phyloP scores from a whole-genome alignment of 1,140 invertebrate genomes.

The Drusus annulatus region DNA sequence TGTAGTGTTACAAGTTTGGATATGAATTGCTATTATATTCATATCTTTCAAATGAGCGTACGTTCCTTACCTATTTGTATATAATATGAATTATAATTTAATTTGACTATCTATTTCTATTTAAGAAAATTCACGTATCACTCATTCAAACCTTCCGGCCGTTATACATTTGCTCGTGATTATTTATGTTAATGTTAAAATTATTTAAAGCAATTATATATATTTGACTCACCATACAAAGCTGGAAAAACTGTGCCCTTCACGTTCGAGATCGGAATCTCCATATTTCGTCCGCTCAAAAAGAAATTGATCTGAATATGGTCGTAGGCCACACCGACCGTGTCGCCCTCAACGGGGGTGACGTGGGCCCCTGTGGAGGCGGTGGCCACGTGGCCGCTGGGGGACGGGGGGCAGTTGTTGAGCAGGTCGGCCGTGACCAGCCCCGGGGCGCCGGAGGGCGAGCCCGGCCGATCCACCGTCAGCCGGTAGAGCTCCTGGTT shows the following conservation, averaged over 20 bases:
- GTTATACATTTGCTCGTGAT: too few species aligned
- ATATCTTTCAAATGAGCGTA: too few species aligned
- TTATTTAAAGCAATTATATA: too few species aligned
- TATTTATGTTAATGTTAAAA: too few species aligned
- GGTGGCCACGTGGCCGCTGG: slow-evolving; percentile 61
- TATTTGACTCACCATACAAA: slow-evolving; percentile 92
- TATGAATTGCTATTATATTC: too few species aligned
- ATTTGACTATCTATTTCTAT: too few species aligned
- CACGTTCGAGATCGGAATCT: slow-evolving; percentile 89
- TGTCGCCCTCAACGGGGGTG: slow-evolving; percentile 92
- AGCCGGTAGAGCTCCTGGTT: slow-evolving; percentile 85
- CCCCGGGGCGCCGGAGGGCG: slow-evolving; percentile 61
- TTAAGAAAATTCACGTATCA: too few species aligned
- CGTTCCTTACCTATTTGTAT: too few species aligned
- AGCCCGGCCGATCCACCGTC: slow-evolving; percentile 63
- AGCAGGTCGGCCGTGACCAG: slow-evolving; percentile 60
- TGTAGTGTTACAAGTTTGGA: too few species aligned
- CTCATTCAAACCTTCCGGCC: too few species aligned
- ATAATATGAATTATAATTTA: too few species aligned
- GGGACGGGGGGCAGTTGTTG: slow-evolving; percentile 44
- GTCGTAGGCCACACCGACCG: slow-evolving; percentile 95
- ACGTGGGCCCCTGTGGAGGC: slow-evolving; percentile 18
- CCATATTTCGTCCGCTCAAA: slow-evolving; percentile 91
- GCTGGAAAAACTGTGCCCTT: slow-evolving; percentile 94
- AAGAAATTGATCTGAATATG: slow-evolving; percentile 98